Evolutionary conservation across 2,113 vertebrate genomes (phyloP).

Genomic region (Bufo gargarizans): DNA sequence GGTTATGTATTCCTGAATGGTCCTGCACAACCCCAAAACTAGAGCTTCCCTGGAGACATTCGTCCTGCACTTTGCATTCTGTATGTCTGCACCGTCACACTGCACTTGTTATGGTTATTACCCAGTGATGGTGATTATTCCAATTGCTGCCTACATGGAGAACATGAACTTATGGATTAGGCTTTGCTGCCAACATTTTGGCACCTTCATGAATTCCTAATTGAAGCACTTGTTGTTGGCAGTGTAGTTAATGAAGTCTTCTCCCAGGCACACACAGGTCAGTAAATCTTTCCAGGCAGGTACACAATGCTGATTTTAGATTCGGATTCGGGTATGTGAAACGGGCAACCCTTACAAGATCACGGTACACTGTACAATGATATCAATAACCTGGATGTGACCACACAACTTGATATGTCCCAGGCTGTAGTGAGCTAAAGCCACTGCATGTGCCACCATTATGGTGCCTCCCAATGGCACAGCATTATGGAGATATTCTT

Average conservation of each 20-base stretch:
- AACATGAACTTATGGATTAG: background rate
- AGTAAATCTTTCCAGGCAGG: background rate
- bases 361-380: background rate
- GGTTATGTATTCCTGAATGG: background rate
- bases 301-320: conserved; percentile 17
- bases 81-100: background rate
- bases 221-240: background rate
- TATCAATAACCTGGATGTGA: background rate
- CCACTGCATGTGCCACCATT: too few relatives aligned
- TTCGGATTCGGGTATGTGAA: background rate
- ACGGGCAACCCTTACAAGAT: conserved; percentile 28
- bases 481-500: too few relatives aligned
- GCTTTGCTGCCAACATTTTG: background rate
- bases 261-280: background rate
- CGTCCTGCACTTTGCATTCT: background rate
- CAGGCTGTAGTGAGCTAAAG: too few relatives aligned
- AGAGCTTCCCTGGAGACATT: background rate
- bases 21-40: background rate
- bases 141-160: background rate
- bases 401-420: background rate
- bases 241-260: background rate
- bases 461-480: too few relatives aligned
- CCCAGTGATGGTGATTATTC: background rate
- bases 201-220: background rate
- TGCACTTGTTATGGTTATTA: background rate